Percentiles rank a stretch among this genome's conserved stretches.
phyloP scores from a whole-genome alignment of 92 coral and sea anemone genomes.

The Bergia puertoricense region DNA sequence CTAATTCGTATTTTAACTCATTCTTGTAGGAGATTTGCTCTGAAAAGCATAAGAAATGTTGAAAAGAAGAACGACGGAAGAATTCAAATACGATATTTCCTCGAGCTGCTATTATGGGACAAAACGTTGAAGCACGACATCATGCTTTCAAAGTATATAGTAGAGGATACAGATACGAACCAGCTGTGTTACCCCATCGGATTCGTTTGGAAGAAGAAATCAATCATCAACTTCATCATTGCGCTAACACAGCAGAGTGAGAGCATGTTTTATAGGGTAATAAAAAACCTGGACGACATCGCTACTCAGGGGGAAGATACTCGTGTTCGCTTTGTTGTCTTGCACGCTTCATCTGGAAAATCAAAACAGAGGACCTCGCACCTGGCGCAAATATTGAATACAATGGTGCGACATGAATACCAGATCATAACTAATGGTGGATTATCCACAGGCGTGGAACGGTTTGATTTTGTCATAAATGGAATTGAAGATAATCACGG shows the following conservation, averaged over 20 bases:
- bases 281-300: constrained; percentile 9
- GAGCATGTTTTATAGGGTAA: constrained; percentile 8
- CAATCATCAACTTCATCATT: constrained; percentile 21
- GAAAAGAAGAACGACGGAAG: constrained; percentile 17
- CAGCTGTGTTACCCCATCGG: constrained; percentile 16
- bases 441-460: constrained; percentile 1
- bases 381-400: not conserved
- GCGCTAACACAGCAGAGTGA: constrained; percentile 13
- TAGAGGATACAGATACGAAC: not conserved
- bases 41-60: not conserved
- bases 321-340: constrained; percentile 22
- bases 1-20: no score
- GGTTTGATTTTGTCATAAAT: constrained; percentile 11
- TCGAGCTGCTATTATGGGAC: constrained; percentile 14
- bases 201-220: constrained; percentile 25
- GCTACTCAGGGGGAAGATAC: constrained; percentile 4
- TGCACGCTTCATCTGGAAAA: not conserved
- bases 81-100: constrained; percentile 11
- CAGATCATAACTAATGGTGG: constrained; percentile 5
- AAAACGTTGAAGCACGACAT: not conserved
- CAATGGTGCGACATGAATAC: not conserved
- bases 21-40: not conserved
- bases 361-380: not conserved
- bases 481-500: not conserved
- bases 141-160: constrained; percentile 6